phyloP scores from a whole-genome alignment of 2,888 invertebrate species.

The Agriotes lineatus region DNA sequence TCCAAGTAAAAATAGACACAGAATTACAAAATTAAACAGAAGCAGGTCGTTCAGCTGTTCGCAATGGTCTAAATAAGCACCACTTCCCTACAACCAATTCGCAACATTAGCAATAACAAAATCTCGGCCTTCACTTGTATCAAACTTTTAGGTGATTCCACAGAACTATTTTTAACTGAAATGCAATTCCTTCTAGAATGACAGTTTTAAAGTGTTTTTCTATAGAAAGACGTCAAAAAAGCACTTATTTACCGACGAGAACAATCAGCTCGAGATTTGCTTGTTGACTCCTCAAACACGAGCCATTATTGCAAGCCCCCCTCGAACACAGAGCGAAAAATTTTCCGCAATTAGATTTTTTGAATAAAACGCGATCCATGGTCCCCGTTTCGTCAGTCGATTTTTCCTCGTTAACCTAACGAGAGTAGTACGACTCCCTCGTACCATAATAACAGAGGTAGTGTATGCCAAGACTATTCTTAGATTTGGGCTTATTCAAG shows the following conservation, averaged over 20 bases:
- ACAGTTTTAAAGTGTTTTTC: no score
- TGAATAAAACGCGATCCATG: neutral
- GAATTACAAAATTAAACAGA: no score
- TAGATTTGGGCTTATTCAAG: neutral
- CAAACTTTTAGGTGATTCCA: no score
- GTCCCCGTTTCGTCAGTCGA: neutral
- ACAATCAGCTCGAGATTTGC: neutral
- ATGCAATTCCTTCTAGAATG: no score
- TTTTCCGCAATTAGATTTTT: neutral
- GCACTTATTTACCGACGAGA: neutral
- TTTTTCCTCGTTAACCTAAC: neutral
- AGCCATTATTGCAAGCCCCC: no score
- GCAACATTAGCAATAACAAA: no score
- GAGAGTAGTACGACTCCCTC: neutral
- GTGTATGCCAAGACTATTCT: constrained; percentile 4
- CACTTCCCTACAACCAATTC: no score
- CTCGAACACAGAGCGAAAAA: constrained; percentile 2
- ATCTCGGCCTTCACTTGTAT: no score
- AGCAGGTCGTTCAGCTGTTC: no score
- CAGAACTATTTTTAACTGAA: no score
- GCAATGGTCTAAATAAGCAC: no score
- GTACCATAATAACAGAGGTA: neutral
- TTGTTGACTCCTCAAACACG: constrained; percentile 1
- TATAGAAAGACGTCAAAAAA: neutral
- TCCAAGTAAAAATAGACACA: no score